Evolutionary conservation across 2,888 invertebrate genomes (phyloP), one percentile per base, ranked within the genome.

Genomic region (Lacanobia oleracea): DNA sequence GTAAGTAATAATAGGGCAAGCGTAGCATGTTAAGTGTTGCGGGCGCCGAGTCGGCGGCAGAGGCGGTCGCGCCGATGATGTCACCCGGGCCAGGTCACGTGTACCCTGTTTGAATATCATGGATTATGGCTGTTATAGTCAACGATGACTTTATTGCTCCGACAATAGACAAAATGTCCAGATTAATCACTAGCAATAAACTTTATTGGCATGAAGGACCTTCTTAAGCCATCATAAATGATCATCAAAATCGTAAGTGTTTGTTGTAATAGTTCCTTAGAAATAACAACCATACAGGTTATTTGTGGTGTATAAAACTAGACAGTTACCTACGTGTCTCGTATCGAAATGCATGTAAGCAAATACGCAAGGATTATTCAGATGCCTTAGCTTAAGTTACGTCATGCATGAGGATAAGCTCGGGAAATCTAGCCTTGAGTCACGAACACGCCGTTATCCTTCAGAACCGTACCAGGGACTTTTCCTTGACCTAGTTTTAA

Each of bases 401-500:
- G 76, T 75, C 79, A 77, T 77, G 70, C 51, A 81, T 78, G 67
- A 82, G 84, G 81, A 86, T 83, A 81, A 82, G 63, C 63, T 78
- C 62, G 59, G 61, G 59, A 63, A 75, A 63, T 64, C 43, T 72
- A 79, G 81, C 86, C 86, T 87, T 88, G 85, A 81, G 75, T 75
- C 68, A 77, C 80, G 67, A 79, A 71, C 76, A 73, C 40, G 67
- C 64, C 54, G 69, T 84, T 86, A 83, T 88, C 86, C 88, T 88
- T 81, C 59, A 71, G 33, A 75, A 43, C 21, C 40, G 73, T 72
- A 66, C 75, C 82, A 81, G 89, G 90, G 91, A 88, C 77, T 82
- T 89, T 83, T 88, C 92, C 92, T 90, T 93, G 93, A 90, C 93
- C 90, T 67, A 88, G 65, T 89, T 90, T 54, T 70, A 40, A 73